Base-by-base conservation (phyloP, 2,113 vertebrate species). In the Oxygymnocypris stewartii region DNA sequence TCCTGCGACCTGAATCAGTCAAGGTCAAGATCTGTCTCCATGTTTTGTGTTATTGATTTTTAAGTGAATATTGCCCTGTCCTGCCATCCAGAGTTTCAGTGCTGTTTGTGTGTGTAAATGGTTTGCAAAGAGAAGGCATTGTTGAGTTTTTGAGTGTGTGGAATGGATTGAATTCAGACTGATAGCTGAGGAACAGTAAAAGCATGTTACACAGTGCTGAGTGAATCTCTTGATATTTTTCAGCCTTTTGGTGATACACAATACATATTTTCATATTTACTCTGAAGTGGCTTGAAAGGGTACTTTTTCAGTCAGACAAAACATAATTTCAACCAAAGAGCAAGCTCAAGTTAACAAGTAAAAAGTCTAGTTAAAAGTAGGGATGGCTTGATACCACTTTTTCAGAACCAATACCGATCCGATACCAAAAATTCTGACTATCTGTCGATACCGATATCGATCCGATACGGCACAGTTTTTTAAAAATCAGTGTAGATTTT, bases 31-130 rank as follows among this genome's bases (percentile, higher is more conserved):
- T 47, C 23, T 47, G 42, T 40, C 54, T 40, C 10, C 11, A n/a
- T 61, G 54, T 37, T 79, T 59, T 79, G 54, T 35, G 76, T 57
- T 16, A 61, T 61, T 42, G 35, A 79, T 10, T 79, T 59, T 23
- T 25, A 75, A 25, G 73, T 25, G 73, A 23, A 11, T 25, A 47
- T n/a, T 47, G 73, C 73, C 73, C 42, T 47, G 42, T 14, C 23
- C 0, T 75, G 23, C 73, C 40, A 75, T 14, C 11, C 42, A 25
- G 40, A 75, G 42, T 23, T 44, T 74, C 28, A 47, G 2, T 76
- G 71, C 20, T 44, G 11, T 47, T n/a, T 76, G 73, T 76, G 11
- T 76, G n/a, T 28, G 42, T 76, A 25, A 76, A 76, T 47, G 12
- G 23, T 42, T 76, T 76, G 42, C 47, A 47, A 75, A 47, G 11